Conservation (phyloP, 2,113 vertebrate genomes). For the Brachyistius frenatus region DNA sequence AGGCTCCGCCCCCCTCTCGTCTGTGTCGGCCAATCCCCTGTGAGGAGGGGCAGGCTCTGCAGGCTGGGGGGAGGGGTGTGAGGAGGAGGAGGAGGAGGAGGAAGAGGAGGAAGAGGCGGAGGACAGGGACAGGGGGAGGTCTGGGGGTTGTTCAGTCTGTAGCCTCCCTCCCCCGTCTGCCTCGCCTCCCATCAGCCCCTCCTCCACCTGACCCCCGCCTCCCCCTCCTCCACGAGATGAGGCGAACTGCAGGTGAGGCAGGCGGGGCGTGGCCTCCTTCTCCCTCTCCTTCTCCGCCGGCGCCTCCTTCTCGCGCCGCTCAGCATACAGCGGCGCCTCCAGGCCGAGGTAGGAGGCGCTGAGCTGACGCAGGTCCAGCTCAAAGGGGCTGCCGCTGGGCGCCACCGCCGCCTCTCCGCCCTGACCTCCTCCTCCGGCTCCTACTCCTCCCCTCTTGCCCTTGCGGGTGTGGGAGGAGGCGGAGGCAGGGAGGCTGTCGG, state of each 20-base stretch:
- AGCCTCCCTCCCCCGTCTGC: conserved; percentile 46
- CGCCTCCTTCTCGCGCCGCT: conserved; percentile 54
- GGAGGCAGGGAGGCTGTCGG: conserved; percentile 44
- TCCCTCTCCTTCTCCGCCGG: conserved; percentile 48
- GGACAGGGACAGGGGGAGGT: conserved; percentile 61
- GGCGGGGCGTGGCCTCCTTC: conserved; percentile 41
- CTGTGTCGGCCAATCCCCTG: conserved; percentile 64
- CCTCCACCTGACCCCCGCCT: conserved; percentile 29
- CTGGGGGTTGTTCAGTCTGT: conserved; percentile 65
- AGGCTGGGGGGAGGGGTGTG: conserved; percentile 68
- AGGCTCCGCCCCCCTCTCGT: conserved; percentile 63
- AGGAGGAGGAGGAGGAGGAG: conserved; percentile 62
- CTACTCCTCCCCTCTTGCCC: conserved; percentile 55
- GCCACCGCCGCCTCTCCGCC: not conserved
- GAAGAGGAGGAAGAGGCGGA: conserved; percentile 40
- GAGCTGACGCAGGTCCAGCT: conserved; percentile 68
- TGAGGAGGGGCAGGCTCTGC: conserved; percentile 64
- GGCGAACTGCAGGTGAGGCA: conserved; percentile 71
- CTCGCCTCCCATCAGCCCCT: conserved; percentile 42
- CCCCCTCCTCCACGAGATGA: conserved; percentile 46
- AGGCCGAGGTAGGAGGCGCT: conserved; percentile 68
- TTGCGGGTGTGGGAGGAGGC: conserved; percentile 62
- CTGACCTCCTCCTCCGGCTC: conserved; percentile 3
- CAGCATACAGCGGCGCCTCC: conserved; percentile 41
- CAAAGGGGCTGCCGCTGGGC: conserved; percentile 50